Conservation (phyloP, 2,797 vertebrate genomes). For the Enteromius paludinosus region DNA sequence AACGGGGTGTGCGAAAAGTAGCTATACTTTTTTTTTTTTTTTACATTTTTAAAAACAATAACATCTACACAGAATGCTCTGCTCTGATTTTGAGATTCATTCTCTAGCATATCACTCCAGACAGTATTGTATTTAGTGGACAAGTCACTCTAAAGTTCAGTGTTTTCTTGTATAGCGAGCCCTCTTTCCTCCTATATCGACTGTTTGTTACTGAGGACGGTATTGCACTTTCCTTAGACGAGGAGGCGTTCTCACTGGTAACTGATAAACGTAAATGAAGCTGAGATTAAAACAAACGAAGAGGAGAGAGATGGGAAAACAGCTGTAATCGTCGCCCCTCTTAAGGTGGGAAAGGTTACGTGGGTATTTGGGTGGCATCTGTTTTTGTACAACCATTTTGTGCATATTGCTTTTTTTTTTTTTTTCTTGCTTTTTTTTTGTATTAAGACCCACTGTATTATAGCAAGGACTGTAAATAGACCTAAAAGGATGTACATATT, state of each 20-base stretch:
- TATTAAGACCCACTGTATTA: constrained; percentile 78
- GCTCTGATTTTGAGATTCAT: constrained; percentile 10
- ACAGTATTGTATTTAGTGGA: constrained; percentile 32
- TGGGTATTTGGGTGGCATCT: constrained; percentile 21
- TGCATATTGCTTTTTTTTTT: constrained; percentile 72
- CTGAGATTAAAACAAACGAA: constrained; percentile 12
- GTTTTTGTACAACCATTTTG: constrained; percentile 77
- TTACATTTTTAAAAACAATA: background rate
- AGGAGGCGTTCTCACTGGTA: background rate
- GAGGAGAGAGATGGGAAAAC: background rate
- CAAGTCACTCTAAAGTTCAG: constrained; percentile 34
- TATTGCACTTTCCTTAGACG: constrained; percentile 43
- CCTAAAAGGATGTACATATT: constrained; percentile 87
- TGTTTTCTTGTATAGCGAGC: constrained; percentile 31
- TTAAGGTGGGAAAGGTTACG: constrained; percentile 12
- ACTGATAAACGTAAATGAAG: constrained; percentile 4
- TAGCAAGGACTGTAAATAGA: constrained; percentile 85
- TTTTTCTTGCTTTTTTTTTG: constrained; percentile 69
- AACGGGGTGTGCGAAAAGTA: background rate
- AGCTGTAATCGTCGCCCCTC: background rate
- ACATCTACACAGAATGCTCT: constrained; percentile 15
- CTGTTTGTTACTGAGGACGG: constrained; percentile 30
- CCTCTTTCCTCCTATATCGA: constrained; percentile 19
- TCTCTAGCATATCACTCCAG: constrained; percentile 35
- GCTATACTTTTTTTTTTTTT: background rate